Percentiles rank a stretch among this genome's conserved stretches.
Conservation (phyloP, 1,140 invertebrate species). For the Himalopsyche phryganea region DNA sequence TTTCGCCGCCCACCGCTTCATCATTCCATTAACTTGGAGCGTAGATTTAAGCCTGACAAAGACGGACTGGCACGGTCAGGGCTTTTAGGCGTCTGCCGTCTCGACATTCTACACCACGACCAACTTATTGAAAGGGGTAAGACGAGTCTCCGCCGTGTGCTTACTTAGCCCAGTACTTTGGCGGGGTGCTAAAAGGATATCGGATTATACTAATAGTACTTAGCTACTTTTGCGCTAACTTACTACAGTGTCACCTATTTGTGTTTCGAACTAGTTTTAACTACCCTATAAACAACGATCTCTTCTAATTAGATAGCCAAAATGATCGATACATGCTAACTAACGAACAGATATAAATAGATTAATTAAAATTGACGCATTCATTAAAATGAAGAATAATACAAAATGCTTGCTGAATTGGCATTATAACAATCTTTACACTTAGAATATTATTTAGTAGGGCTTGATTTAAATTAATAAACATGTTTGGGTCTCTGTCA, state of each 20-base stretch:
- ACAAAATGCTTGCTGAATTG: no score
- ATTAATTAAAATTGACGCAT: no score
- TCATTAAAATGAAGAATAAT: no score
- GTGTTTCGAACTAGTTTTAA: neutral
- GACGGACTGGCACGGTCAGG: conserved; percentile 13
- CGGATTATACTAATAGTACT: conserved; percentile 33
- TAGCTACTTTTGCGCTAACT: conserved; percentile 19
- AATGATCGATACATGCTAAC: no score
- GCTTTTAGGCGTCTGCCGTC: conserved; percentile 11
- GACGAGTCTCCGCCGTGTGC: conserved; percentile 7
- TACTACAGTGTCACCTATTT: conserved; percentile 6
- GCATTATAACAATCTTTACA: no score
- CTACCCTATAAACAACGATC: neutral
- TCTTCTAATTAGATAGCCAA: no score
- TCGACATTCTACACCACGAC: conserved; percentile 31
- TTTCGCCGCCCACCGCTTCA: conserved; percentile 13
- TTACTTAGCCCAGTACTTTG: conserved; percentile 26
- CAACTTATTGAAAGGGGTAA: conserved; percentile 35
- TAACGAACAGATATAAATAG: no score
- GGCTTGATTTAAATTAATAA: no score
- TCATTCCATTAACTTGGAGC: conserved; percentile 19
- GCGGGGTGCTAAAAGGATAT: conserved; percentile 32
- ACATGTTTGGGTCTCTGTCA: no score
- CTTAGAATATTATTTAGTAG: no score
- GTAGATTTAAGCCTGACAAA: conserved; percentile 23